Conservation (phyloP, 1,140 invertebrate species). For the Drosophila malerkotliana region DNA sequence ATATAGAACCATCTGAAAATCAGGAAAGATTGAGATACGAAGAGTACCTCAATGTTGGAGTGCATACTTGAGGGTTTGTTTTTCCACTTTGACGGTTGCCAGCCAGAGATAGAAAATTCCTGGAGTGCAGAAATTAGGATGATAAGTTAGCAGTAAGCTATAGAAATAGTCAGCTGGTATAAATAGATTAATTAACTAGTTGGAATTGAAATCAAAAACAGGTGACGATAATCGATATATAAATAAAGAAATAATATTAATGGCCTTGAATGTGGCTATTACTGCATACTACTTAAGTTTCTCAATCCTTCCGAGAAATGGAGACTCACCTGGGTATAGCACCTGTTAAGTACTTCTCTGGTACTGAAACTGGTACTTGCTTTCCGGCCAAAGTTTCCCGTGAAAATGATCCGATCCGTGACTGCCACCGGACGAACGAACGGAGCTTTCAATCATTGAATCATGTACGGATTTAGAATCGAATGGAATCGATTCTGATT, state of each 20-base stretch:
- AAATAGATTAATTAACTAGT: slow-evolving; percentile 3
- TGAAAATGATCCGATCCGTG: slow-evolving; percentile 4
- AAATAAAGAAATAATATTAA: neutral
- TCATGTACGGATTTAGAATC: slow-evolving; percentile 27
- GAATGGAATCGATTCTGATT: neutral
- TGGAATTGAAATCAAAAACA: slow-evolving; percentile 1
- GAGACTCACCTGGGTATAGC: neutral
- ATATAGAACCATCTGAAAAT: too few species aligned
- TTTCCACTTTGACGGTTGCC: neutral
- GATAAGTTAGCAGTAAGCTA: neutral
- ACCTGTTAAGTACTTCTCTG: neutral
- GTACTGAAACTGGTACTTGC: neutral
- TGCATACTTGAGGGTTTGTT: neutral
- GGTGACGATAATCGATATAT: slow-evolving; percentile 2
- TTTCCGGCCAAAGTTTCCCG: slow-evolving; percentile 7
- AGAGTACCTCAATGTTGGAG: too few species aligned
- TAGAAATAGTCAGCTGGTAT: neutral
- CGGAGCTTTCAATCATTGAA: slow-evolving; percentile 14
- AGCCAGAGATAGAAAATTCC: neutral
- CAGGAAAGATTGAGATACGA: too few species aligned
- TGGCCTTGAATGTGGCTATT: neutral
- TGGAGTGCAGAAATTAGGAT: neutral
- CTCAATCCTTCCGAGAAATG: neutral
- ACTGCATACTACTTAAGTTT: too few species aligned
- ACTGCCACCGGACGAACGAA: neutral